Conservation (phyloP, 2,888 invertebrate species). For the Agonopterix arenella region DNA sequence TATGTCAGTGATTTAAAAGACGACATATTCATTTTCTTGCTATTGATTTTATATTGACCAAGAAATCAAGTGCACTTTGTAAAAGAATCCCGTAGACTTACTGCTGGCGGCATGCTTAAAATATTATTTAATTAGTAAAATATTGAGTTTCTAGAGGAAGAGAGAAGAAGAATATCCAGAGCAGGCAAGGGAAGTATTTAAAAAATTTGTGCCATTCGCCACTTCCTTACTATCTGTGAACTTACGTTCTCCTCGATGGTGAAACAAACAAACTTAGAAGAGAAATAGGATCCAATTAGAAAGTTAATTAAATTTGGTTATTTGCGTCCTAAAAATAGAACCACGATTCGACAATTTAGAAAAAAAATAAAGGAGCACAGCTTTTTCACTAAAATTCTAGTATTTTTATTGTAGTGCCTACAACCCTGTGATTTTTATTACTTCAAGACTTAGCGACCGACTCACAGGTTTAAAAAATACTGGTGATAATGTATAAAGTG, state of each 20-base stretch:
- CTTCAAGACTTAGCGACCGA: too few species aligned
- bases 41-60: too few species aligned
- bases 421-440: neutral
- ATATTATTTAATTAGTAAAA: neutral
- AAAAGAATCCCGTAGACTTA: too few species aligned
- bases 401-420: neutral
- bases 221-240: conserved; percentile 8
- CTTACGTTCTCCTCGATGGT: conserved; percentile 24
- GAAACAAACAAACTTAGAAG: conserved; percentile 23
- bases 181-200: conserved; percentile 1
- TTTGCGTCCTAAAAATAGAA: too few species aligned
- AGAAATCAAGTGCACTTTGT: too few species aligned
- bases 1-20: too few species aligned
- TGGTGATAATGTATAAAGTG: too few species aligned
- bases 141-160: neutral
- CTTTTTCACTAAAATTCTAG: neutral
- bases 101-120: neutral
- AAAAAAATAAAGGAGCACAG: neutral
- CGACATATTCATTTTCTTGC: too few species aligned
- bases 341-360: neutral
- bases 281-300: conserved; percentile 25
- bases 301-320: too few species aligned
- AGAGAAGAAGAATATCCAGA: conserved; percentile 1
- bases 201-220: neutral
- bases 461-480: too few species aligned